These are phyloP conservation scores for Reticulitermes lucifugus DNA, from an alignment of 2,888 invertebrate species.

Conservation along the genomic window DNA sequence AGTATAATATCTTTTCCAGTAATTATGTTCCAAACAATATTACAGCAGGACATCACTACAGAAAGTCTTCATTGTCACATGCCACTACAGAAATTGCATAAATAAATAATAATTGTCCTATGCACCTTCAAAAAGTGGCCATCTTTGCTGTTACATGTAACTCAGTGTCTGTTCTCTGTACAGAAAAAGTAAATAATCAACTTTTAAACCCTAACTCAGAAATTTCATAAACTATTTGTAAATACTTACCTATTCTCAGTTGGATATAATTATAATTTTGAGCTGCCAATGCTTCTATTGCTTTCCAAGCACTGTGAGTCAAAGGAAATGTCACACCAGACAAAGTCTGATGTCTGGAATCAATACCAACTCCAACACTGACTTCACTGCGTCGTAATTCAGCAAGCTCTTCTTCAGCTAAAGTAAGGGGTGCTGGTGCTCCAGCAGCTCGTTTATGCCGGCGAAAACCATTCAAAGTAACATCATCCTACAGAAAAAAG, in stretches of 20 bases:
- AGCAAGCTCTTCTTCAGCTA: slow-evolving; percentile 85
- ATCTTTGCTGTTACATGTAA: too few relatives aligned
- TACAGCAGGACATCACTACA: too few relatives aligned
- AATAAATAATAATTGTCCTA: too few relatives aligned
- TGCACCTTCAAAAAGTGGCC: too few relatives aligned
- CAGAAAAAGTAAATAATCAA: too few relatives aligned
- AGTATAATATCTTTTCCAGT: too few relatives aligned
- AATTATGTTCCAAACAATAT: too few relatives aligned
- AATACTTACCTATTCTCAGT: slow-evolving; percentile 79
- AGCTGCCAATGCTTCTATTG: slow-evolving; percentile 78
- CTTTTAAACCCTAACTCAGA: too few relatives aligned
- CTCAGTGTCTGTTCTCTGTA: too few relatives aligned
- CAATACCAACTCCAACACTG: slow-evolving; percentile 81
- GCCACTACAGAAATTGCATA: too few relatives aligned
- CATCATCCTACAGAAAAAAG: slow-evolving; percentile 74
- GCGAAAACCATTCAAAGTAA: slow-evolving; percentile 83
- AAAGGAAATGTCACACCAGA: slow-evolving; percentile 92
- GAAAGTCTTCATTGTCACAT: too few relatives aligned
- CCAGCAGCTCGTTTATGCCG: slow-evolving; percentile 80
- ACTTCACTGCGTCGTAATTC: slow-evolving; percentile 80
- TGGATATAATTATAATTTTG: slow-evolving; percentile 91
- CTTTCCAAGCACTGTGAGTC: slow-evolving; percentile 81
- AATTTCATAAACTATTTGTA: too few relatives aligned
- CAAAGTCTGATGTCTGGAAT: slow-evolving; percentile 89
- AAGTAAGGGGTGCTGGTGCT: slow-evolving; percentile 91